Evolutionary conservation across 2,797 vertebrate species (phyloP).

Genomic region (Arnoldichthys spilopterus): DNA sequence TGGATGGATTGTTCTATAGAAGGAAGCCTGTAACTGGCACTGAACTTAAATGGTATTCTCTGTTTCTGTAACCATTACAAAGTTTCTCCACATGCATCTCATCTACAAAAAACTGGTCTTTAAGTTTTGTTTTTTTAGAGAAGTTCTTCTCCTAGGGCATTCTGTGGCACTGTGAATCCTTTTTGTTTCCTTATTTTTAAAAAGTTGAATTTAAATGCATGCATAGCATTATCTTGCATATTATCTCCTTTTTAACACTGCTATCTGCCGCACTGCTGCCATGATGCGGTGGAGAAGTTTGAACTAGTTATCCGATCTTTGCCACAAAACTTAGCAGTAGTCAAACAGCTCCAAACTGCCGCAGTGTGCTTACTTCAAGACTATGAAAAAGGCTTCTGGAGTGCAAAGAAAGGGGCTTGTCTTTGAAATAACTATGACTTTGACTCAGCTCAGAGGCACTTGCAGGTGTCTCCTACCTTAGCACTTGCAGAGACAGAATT

Average conservation of each 20-base stretch:
- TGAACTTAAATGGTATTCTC: neutral
- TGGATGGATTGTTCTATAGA: neutral
- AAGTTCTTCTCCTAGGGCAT: neutral
- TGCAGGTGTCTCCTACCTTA: slow-evolving; percentile 18
- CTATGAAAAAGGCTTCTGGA: neutral
- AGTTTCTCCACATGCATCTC: neutral
- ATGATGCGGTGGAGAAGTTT: neutral
- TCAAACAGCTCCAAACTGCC: slow-evolving; percentile 1
- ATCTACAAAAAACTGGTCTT: neutral
- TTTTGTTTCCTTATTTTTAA: too few relatives aligned
- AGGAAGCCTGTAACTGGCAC: neutral
- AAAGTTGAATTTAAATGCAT: neutral
- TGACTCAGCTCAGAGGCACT: neutral
- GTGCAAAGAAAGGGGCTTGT: neutral
- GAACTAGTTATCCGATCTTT: slow-evolving; percentile 34
- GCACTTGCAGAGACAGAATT: slow-evolving; percentile 8
- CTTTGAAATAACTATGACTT: slow-evolving; percentile 9
- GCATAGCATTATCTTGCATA: slow-evolving; percentile 1
- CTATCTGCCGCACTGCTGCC: too few relatives aligned
- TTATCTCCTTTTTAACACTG: neutral
- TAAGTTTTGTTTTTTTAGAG: too few relatives aligned
- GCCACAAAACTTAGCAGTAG: slow-evolving; percentile 23
- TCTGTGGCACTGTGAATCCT: neutral
- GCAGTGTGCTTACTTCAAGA: neutral
- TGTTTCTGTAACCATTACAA: neutral